Evolutionary conservation across 1,140 invertebrate species (phyloP).

Genomic region (Dreissena polymorpha): DNA sequence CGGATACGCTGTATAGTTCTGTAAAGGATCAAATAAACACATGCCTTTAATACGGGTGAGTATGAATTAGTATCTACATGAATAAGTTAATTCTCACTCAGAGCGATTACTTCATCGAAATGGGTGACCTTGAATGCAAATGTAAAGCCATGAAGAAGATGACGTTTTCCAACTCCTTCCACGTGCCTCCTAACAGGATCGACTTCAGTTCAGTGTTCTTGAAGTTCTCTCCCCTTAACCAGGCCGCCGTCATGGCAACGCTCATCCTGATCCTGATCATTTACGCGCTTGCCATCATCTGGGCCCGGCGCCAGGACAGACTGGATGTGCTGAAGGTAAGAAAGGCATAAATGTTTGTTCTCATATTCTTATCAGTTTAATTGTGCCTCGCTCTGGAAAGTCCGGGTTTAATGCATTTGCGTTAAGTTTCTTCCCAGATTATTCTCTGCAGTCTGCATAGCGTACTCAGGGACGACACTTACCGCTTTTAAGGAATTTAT

Average conservation of each 20-base stretch:
- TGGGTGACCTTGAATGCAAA: slow-evolving; percentile 5
- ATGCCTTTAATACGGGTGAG: no score
- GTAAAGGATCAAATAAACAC: no score
- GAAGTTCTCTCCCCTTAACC: slow-evolving; percentile 66
- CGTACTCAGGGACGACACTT: no score
- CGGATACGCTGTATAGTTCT: no score
- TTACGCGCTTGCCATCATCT: slow-evolving; percentile 78
- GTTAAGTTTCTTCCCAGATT: no score
- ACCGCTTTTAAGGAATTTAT: no score
- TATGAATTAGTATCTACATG: neutral
- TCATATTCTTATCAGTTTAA: no score
- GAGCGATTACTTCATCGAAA: neutral
- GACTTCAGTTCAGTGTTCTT: slow-evolving; percentile 81
- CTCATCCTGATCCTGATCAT: slow-evolving; percentile 78
- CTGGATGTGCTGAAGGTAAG: slow-evolving; percentile 66
- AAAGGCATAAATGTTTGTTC: neutral
- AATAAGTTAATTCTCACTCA: neutral
- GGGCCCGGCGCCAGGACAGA: slow-evolving; percentile 79
- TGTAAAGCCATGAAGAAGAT: slow-evolving; percentile 23
- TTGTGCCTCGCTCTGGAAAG: no score
- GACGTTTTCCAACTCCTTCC: slow-evolving; percentile 71
- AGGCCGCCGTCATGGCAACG: slow-evolving; percentile 72
- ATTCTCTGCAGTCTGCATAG: no score
- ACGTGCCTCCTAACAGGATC: slow-evolving; percentile 81
- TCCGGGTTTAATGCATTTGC: no score